Base-by-base conservation (phyloP, 2,888 invertebrate genomes). In the Cyclophora punctaria region DNA sequence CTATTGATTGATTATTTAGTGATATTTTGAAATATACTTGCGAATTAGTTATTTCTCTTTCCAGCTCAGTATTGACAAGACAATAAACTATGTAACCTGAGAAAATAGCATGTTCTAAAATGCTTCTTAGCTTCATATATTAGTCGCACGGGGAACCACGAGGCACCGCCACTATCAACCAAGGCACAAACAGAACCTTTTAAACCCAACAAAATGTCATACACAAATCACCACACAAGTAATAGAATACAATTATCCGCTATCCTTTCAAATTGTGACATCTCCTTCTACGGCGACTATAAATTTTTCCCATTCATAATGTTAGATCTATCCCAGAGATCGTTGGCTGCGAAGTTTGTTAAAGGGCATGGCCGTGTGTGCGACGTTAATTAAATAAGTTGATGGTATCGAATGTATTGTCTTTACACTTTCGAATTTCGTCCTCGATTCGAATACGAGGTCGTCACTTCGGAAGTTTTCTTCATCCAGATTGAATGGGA, bases 351-450 rank as follows among this genome's bases (percentile, higher is more conserved):
- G 20, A 7, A 41, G 49, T 48, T 46, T 3, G 53, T 34, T 34
- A 52, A 58, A 56, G 54, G 48, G 37, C 53, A 51, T 4, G 48
- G 35, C 63, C 47, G 64, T 69, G 37, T 37, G 37, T 64, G 50
- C 50, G 48, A 52, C 59, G 66, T 71, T 76, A 74, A 76, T 77
- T 75, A 76, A 74, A 68, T 66, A 66, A 61, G 59, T 56, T 64
- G 74, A 75, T 75, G 59, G 51, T 60, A 68, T 64, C 63, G 58
- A 46, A 41, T 35, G 64, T 60, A 74, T 67, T 73, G 76, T 76
- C 71, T 69, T 66, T 63, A 63, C 63, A 71, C 76, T 78, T 78
- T 78, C 73, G 73, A 71, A 74, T 70, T 62, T 63, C 65, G 72
- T 67, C 77, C 74, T 76, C 73, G 67, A 48, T 20, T 20, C 20